Conservation (phyloP, 37 sponge, comb jelly and placozoan species). For the Haliclona indistincta region DNA sequence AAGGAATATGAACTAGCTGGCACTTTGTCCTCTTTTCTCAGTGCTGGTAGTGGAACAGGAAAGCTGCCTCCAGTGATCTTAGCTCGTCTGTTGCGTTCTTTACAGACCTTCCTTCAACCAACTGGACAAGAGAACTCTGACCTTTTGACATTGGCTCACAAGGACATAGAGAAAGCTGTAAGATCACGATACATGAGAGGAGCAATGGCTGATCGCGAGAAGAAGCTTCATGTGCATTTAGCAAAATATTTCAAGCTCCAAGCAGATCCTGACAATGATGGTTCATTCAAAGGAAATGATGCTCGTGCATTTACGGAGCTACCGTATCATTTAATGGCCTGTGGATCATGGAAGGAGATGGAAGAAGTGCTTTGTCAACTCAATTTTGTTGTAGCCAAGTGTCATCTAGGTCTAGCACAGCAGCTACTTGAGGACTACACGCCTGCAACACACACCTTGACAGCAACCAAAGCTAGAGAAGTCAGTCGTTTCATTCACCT, state of each 20-base stretch:
- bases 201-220: constrained; percentile 51
- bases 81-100: constrained; percentile 62
- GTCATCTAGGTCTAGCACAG: constrained; percentile 67
- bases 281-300: constrained; percentile 64
- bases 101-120: constrained; percentile 79
- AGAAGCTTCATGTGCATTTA: constrained; percentile 53
- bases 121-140: constrained; percentile 47
- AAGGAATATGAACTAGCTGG: constrained; percentile 69
- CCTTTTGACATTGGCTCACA: constrained; percentile 64
- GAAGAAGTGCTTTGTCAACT: constrained; percentile 70
- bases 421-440: constrained; percentile 85
- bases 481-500: constrained; percentile 46
- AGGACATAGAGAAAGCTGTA: constrained; percentile 80
- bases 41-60: not conserved
- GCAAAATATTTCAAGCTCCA: constrained; percentile 61
- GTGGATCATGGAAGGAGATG: constrained; percentile 69
- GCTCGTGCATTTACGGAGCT: constrained; percentile 84
- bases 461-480: constrained; percentile 52
- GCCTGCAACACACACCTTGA: constrained; percentile 28
- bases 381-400: constrained; percentile 74
- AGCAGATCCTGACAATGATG: constrained; percentile 74
- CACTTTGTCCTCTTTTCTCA: constrained; percentile 38
- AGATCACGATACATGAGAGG: constrained; percentile 71
- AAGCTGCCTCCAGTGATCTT: constrained; percentile 61
- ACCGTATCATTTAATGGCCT: constrained; percentile 76